Conservation (phyloP, 92 coral and sea anemone species). For the Desmophyllum pertusum region DNA sequence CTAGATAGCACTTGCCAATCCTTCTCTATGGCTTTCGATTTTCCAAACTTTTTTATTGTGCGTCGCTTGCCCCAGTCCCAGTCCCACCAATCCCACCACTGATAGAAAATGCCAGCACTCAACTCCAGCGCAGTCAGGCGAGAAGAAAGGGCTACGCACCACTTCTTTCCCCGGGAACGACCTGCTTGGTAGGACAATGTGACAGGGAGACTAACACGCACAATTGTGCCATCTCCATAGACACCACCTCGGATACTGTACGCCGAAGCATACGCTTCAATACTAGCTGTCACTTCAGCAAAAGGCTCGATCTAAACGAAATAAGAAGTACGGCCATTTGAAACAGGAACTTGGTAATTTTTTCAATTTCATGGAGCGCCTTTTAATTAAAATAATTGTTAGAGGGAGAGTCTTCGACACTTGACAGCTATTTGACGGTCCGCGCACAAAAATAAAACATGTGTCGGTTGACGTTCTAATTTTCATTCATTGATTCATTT, state of each 20-base stretch:
- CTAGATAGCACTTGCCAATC: not conserved
- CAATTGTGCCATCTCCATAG: conserved; percentile 29
- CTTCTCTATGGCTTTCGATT: not conserved
- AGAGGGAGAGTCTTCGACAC: no score
- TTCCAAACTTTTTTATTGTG: not conserved
- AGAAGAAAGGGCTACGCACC: conserved; percentile 20
- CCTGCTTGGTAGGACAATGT: conserved; percentile 25
- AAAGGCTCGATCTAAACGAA: conserved; percentile 5
- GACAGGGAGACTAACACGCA: conserved; percentile 25
- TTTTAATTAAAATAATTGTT: no score
- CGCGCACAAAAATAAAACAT: no score
- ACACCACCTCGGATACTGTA: conserved; percentile 12
- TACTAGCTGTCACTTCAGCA: not conserved
- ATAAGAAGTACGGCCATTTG: not conserved
- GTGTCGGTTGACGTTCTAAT: no score
- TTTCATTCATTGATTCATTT: no score
- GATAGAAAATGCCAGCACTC: conserved; percentile 37
- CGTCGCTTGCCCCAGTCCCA: not conserved
- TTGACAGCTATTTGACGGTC: no score
- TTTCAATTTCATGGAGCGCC: no score
- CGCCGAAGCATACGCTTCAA: not conserved
- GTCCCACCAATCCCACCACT: not conserved
- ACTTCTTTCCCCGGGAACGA: conserved; percentile 3
- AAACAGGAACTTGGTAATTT: no score
- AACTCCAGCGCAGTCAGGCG: conserved; percentile 15